Conservation (phyloP, 2,113 vertebrate genomes). For the Microcebus lehilahytsara region DNA sequence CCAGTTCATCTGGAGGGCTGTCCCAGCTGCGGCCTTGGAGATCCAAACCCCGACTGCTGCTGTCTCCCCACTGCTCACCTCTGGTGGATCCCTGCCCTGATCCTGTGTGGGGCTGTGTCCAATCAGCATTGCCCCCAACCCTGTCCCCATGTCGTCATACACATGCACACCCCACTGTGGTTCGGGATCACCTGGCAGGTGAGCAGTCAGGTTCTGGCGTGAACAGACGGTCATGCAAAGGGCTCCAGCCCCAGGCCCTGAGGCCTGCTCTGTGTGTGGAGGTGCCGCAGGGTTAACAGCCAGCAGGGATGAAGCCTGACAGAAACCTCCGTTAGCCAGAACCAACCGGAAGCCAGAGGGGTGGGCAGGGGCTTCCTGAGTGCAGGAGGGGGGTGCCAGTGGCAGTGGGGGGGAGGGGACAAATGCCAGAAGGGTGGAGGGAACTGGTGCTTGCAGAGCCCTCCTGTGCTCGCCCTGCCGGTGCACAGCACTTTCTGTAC, state of each 20-base stretch:
- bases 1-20: neutral
- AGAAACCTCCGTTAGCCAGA: neutral
- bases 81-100: neutral
- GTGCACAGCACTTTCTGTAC: neutral
- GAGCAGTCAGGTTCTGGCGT: neutral
- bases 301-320: neutral
- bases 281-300: neutral
- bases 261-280: neutral
- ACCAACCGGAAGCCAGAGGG: neutral
- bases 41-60: neutral
- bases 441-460: neutral
- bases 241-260: too few relatives aligned
- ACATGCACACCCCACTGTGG: too few relatives aligned
- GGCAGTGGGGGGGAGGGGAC: too few relatives aligned
- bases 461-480: neutral
- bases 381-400: neutral
- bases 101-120: neutral
- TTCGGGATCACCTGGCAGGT: neutral
- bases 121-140: too few relatives aligned
- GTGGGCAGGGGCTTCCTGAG: neutral
- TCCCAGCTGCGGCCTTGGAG: too few relatives aligned
- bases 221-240: neutral
- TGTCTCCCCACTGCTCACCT: neutral
- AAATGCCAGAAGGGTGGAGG: neutral
- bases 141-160: fast-evolving